These are phyloP conservation scores for Laticauda colubrina DNA, from an alignment of 2,113 vertebrate species.

Conservation along the genomic window DNA sequence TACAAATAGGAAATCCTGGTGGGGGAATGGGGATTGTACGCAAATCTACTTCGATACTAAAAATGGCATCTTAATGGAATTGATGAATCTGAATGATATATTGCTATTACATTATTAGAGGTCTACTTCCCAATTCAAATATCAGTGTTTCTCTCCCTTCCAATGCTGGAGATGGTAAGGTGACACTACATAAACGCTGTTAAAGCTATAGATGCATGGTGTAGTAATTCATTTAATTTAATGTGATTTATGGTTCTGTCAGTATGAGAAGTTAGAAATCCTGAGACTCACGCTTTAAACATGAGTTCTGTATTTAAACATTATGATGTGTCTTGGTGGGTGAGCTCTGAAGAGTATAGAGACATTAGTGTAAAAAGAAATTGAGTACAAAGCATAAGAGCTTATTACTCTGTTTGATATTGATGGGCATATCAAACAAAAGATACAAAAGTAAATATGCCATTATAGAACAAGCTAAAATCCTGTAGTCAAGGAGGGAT, in stretches of 20 bases:
- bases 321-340: slow-evolving; percentile 71
- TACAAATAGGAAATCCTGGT: slow-evolving; percentile 51
- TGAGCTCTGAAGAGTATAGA: slow-evolving; percentile 40
- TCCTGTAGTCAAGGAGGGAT: slow-evolving; percentile 39
- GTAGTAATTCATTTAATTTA: slow-evolving; percentile 92
- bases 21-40: not conserved
- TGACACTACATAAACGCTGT: slow-evolving; percentile 83
- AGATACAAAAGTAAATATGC: slow-evolving; percentile 34
- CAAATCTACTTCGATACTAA: slow-evolving; percentile 52
- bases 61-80: slow-evolving; percentile 57
- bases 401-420: slow-evolving; percentile 56
- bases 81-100: slow-evolving; percentile 65
- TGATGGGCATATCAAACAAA: slow-evolving; percentile 41
- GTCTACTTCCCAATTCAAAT: slow-evolving; percentile 62
- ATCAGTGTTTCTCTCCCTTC: slow-evolving; percentile 53
- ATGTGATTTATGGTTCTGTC: slow-evolving; percentile 92
- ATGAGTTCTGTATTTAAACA: slow-evolving; percentile 78
- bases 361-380: slow-evolving; percentile 58
- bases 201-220: slow-evolving; percentile 83
- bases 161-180: slow-evolving; percentile 77
- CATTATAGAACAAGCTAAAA: slow-evolving; percentile 32
- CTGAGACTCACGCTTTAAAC: slow-evolving; percentile 66
- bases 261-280: slow-evolving; percentile 80
- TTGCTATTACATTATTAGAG: slow-evolving; percentile 67
- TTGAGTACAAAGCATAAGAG: slow-evolving; percentile 60